Evolutionary conservation across 2,113 vertebrate genomes (phyloP).

Genomic region (Pelmatolapia mariae): DNA sequence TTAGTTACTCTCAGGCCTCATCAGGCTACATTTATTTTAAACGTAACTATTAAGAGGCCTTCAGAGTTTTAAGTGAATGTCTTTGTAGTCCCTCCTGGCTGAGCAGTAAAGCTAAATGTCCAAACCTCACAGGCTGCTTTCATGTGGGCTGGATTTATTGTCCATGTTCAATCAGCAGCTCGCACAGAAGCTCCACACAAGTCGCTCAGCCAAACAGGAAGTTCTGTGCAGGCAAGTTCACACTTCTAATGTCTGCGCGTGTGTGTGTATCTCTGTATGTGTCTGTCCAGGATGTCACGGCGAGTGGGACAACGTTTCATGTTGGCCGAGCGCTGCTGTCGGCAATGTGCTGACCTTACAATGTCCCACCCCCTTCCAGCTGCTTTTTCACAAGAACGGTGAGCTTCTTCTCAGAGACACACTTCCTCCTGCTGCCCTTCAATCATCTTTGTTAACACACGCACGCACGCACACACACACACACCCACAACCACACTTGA

Average conservation of each 20-base stretch:
- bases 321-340: constrained; percentile 51
- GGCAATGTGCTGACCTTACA: constrained; percentile 53
- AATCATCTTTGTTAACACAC: not conserved
- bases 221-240: not conserved
- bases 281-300: constrained; percentile 58
- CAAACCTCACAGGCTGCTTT: not conserved
- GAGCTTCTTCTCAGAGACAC: not conserved
- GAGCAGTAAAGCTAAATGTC: not conserved
- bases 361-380: constrained; percentile 59
- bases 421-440: not conserved
- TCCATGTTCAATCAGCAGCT: not conserved
- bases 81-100: not conserved
- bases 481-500: not conserved
- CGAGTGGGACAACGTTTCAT: constrained; percentile 64
- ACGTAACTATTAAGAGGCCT: not conserved
- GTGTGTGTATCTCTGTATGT: not conserved
- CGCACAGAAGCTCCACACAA: not conserved
- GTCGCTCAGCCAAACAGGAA: constrained; percentile 17
- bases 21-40: not conserved
- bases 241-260: not conserved
- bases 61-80: not conserved
- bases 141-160: not conserved
- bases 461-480: not conserved
- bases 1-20: not conserved
- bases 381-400: constrained; percentile 64